A percentile compares a stretch with the other conserved stretches of the same genome.
phyloP scores from a whole-genome alignment of 2,888 invertebrate species.

The Drosophila fungiperda region DNA sequence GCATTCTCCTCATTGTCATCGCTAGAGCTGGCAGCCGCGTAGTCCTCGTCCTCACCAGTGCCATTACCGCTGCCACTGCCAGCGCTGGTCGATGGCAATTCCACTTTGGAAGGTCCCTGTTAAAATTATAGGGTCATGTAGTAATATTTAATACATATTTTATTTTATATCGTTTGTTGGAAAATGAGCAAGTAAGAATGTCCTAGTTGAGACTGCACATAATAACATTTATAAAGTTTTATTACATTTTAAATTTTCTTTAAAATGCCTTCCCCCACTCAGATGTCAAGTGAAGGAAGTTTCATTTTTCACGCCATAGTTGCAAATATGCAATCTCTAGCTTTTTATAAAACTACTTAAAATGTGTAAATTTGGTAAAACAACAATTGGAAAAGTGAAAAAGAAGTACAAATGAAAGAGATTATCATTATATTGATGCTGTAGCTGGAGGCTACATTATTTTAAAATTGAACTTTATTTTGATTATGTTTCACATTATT shows the following conservation, averaged over 20 bases:
- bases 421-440: not conserved
- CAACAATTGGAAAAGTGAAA: not conserved
- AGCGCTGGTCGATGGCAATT: conserved; percentile 53
- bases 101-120: conserved; percentile 25
- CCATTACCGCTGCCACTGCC: conserved; percentile 50
- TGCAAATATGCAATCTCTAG: not conserved
- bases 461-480: not conserved
- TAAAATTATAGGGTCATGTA: not conserved
- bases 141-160: not conserved
- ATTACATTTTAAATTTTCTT: not conserved
- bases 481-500: not conserved
- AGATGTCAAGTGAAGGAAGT: not conserved
- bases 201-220: not conserved
- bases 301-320: not conserved
- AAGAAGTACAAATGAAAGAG: not conserved
- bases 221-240: not conserved
- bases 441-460: not conserved
- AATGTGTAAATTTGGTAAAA: not conserved
- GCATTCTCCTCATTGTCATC: conserved; percentile 81
- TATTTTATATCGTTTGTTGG: not conserved
- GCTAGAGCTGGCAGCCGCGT: conserved; percentile 75
- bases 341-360: not conserved
- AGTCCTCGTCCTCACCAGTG: conserved; percentile 74
- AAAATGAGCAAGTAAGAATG: not conserved
- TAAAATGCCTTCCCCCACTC: not conserved